Conservation (phyloP, 2,113 vertebrate genomes). For the Emydura subglobosa region DNA sequence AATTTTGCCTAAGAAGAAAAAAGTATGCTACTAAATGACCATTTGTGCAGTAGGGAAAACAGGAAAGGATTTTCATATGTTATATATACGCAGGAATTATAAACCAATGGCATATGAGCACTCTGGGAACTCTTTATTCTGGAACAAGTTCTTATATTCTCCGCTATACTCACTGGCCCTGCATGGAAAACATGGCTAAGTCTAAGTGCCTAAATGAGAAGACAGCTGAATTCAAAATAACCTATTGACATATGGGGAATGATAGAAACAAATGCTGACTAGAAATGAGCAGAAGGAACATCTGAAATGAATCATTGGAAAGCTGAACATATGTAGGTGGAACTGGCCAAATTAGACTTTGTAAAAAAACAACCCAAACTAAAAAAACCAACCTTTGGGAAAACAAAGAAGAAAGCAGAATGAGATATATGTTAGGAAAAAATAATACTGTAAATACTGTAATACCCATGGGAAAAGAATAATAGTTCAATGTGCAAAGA, state of each 20-base stretch:
- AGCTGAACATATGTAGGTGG: constrained; percentile 73
- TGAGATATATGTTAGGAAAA: constrained; percentile 64
- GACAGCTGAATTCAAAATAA: constrained; percentile 66
- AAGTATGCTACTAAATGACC: neutral
- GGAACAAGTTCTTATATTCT: neutral
- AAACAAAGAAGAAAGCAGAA: constrained; percentile 60
- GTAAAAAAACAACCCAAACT: neutral
- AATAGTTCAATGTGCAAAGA: constrained; percentile 25
- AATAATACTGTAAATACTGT: constrained; percentile 19
- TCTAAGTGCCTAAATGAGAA: neutral
- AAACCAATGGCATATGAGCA: constrained; percentile 3
- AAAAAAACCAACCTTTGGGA: neutral
- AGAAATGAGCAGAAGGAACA: constrained; percentile 76
- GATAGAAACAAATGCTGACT: constrained; percentile 72
- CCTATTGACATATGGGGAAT: constrained; percentile 74
- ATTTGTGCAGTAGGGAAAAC: neutral
- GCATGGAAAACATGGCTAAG: constrained; percentile 26
- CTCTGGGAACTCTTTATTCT: neutral
- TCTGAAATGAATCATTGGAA: constrained; percentile 79
- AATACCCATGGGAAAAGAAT: constrained; percentile 14
- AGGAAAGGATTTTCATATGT: neutral
- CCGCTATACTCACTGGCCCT: neutral
- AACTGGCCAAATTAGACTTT: constrained; percentile 72
- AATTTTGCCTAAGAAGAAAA: constrained; percentile 3
- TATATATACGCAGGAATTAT: constrained; percentile 37